A percentile compares a stretch with the other conserved stretches of the same genome.
phyloP scores from a whole-genome alignment of 2,888 invertebrate genomes.

The Ganaspis brasiliensis region DNA sequence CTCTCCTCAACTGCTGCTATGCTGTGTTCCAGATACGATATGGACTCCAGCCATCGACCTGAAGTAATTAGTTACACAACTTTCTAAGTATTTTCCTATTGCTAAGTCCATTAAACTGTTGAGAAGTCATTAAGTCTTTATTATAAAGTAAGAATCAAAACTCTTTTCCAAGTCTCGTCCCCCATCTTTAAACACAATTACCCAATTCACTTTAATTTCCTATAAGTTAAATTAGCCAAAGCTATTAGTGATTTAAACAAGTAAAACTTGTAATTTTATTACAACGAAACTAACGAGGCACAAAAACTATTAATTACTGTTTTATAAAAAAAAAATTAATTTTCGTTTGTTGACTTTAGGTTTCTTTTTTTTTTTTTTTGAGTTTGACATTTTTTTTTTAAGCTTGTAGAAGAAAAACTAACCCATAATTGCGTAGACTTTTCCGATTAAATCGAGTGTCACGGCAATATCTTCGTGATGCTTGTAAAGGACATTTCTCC shows the following conservation, averaged over 20 bases:
- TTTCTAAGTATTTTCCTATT: constrained; percentile 41
- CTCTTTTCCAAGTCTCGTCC: too few relatives aligned
- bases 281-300: too few relatives aligned
- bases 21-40: constrained; percentile 82
- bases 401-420: constrained; percentile 53
- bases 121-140: constrained; percentile 6
- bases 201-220: too few relatives aligned
- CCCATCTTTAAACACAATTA: too few relatives aligned
- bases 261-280: neutral
- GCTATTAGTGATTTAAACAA: too few relatives aligned
- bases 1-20: constrained; percentile 83
- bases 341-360: too few relatives aligned
- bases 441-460: constrained; percentile 81
- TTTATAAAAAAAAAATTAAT: too few relatives aligned
- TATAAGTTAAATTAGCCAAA: too few relatives aligned
- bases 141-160: neutral
- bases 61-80: constrained; percentile 63
- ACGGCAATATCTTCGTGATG: constrained; percentile 81
- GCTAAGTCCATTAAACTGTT: constrained; percentile 24
- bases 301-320: too few relatives aligned
- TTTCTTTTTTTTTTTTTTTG: too few relatives aligned
- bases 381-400: too few relatives aligned
- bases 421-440: constrained; percentile 82
- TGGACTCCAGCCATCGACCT: constrained; percentile 78
- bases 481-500: constrained; percentile 81